Conservation (phyloP, 2,888 invertebrate species). For the Dryobotodes eremita region DNA sequence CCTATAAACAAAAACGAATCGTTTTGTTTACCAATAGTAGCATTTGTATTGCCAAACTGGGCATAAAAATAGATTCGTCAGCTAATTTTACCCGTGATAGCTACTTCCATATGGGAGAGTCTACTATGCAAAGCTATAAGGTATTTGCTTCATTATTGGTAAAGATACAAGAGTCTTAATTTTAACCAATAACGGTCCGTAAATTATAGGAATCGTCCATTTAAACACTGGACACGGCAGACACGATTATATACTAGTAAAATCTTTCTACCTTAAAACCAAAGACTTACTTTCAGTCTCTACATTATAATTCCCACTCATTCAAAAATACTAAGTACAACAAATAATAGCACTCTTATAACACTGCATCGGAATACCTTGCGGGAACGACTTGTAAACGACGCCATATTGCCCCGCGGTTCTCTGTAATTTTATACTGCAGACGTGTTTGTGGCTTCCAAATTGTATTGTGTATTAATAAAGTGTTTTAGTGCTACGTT, state of each 20-base stretch:
- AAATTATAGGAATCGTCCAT: no score
- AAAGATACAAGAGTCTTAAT: no score
- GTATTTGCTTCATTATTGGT: no score
- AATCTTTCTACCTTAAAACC: not conserved
- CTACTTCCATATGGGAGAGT: no score
- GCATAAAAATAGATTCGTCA: no score
- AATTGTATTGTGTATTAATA: conserved; percentile 57
- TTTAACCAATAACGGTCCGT: no score
- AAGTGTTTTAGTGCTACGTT: conserved; percentile 45
- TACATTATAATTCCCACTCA: not conserved
- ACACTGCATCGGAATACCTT: conserved; percentile 36
- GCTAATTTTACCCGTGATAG: no score
- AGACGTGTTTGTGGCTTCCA: conserved; percentile 51
- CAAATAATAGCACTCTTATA: conserved; percentile 33
- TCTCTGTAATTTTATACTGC: conserved; percentile 55
- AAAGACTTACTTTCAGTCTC: not conserved
- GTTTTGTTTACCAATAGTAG: no score
- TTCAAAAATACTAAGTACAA: conserved; percentile 14
- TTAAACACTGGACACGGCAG: no score
- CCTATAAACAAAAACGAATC: no score
- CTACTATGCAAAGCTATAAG: no score
- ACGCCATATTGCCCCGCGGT: conserved; percentile 21
- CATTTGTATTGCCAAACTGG: no score
- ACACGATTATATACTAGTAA: not conserved
- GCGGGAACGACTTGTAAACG: conserved; percentile 56